phyloP scores from a whole-genome alignment of 2,888 invertebrate species.

The Aethes cnicana region DNA sequence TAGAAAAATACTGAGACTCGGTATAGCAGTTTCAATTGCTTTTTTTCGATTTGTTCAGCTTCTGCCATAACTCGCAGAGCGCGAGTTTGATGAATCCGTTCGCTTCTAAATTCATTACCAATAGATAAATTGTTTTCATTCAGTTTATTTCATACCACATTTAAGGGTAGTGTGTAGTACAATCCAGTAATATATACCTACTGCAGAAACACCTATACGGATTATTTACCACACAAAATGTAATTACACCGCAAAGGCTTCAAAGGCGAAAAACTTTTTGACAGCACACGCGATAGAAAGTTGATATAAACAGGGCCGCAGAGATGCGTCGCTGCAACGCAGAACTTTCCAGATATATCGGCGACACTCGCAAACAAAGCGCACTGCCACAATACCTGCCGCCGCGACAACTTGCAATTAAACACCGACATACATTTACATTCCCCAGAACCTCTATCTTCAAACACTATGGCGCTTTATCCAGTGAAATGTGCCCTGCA shows the following conservation, averaged over 20 bases:
- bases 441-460: constrained; percentile 28
- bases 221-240: not conserved
- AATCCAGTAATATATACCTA: too few species aligned
- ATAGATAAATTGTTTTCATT: too few species aligned
- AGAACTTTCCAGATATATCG: constrained; percentile 77
- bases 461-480: constrained; percentile 46
- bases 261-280: constrained; percentile 29
- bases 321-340: constrained; percentile 62
- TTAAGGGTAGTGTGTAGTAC: too few species aligned
- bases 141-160: too few species aligned
- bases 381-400: constrained; percentile 66
- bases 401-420: constrained; percentile 48
- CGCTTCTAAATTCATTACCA: not conserved
- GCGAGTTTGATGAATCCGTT: too few species aligned
- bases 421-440: constrained; percentile 47
- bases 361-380: constrained; percentile 75
- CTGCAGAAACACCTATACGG: not conserved
- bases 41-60: too few species aligned
- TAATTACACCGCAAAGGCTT: constrained; percentile 3
- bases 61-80: too few species aligned
- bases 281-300: constrained; percentile 35
- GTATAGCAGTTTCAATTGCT: too few species aligned
- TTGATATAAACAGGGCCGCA: constrained; percentile 45
- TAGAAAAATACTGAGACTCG: not conserved
- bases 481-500: constrained; percentile 40